Evolutionary conservation across 2,888 invertebrate genomes (phyloP).

Genomic region (Crioceris asparagi): DNA sequence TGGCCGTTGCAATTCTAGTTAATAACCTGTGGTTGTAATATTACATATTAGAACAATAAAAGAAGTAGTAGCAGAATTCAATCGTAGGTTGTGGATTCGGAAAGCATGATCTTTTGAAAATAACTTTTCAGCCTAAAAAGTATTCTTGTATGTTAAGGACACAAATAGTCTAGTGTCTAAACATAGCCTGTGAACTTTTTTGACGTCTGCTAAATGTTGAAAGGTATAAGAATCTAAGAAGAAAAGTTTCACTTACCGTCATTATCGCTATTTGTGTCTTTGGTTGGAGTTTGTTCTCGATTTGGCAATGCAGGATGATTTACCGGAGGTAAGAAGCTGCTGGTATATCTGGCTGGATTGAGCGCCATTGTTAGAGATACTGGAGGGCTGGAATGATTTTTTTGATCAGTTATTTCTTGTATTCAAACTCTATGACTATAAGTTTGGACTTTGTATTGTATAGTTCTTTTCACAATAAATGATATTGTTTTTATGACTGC

Average conservation of each 20-base stretch:
- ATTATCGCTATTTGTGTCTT: constrained; percentile 47
- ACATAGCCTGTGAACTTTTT: neutral
- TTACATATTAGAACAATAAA: too few species aligned
- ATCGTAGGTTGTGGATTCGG: too few species aligned
- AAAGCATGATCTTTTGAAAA: too few species aligned
- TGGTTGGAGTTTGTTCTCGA: constrained; percentile 42
- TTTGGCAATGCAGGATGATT: constrained; percentile 35
- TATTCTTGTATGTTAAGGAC: neutral
- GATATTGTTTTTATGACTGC: too few species aligned
- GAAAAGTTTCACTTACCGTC: constrained; percentile 43
- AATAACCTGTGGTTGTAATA: too few species aligned
- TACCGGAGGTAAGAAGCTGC: constrained; percentile 46
- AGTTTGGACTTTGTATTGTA: too few species aligned
- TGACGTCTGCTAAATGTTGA: neutral
- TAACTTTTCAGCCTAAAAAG: too few species aligned
- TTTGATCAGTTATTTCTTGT: too few species aligned
- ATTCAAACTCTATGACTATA: too few species aligned
- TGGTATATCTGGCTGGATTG: constrained; percentile 58
- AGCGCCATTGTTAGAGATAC: constrained; percentile 55
- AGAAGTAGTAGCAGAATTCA: too few species aligned
- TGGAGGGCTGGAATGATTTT: constrained; percentile 67
- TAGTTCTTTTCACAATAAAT: too few species aligned
- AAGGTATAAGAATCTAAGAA: neutral
- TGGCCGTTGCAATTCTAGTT: too few species aligned
- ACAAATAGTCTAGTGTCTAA: neutral